Conservation (phyloP, 2,113 vertebrate genomes). For the Dipodomys ordii region DNA sequence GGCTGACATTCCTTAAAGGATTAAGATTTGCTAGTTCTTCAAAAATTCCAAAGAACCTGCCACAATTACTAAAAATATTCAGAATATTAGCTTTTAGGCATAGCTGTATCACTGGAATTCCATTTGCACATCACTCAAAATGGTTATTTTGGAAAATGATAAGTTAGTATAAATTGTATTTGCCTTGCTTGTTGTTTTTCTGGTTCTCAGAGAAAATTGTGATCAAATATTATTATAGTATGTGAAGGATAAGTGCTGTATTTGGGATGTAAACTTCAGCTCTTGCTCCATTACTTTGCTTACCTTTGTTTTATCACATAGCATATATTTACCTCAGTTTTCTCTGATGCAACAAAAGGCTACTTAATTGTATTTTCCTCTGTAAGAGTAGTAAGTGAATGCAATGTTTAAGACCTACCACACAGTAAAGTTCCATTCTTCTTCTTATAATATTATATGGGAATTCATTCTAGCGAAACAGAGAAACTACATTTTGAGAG, state of each 20-base stretch:
- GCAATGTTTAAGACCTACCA: background rate
- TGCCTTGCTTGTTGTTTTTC: background rate
- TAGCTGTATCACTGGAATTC: background rate
- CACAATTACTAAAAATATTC: background rate
- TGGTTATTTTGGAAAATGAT: background rate
- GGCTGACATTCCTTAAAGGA: background rate
- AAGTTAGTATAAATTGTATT: background rate
- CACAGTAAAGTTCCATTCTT: background rate
- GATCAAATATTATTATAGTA: conserved; percentile 1
- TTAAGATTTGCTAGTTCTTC: background rate
- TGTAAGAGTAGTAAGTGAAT: background rate
- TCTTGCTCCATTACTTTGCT: background rate
- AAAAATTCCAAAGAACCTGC: background rate
- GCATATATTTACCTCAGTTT: background rate
- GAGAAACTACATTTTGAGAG: no score
- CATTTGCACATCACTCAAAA: background rate
- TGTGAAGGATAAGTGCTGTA: background rate
- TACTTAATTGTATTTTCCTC: background rate
- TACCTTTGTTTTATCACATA: background rate
- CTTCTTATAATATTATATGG: no score
- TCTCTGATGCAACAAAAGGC: background rate
- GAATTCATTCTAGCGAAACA: no score
- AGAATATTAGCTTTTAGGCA: background rate
- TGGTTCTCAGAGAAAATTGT: background rate
- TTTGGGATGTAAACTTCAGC: background rate